These are phyloP conservation scores for Cephalopachus bancanus DNA, from an alignment of 2,797 vertebrate genomes.

Conservation along the genomic window DNA sequence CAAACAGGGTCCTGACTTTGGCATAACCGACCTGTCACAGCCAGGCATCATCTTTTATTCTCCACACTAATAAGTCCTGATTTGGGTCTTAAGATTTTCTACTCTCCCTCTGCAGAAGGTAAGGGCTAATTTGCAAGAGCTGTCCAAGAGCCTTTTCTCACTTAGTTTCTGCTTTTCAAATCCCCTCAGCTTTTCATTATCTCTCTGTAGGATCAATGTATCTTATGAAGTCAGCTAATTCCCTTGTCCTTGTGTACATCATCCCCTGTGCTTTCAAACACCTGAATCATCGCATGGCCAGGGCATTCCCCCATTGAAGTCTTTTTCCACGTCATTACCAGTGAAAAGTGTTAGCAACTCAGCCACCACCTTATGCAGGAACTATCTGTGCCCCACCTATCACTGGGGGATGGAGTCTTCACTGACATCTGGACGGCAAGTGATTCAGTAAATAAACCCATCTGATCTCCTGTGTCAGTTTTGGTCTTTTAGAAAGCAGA, in stretches of 20 bases:
- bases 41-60: background rate
- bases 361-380: background rate
- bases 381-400: background rate
- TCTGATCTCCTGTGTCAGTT: background rate
- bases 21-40: background rate
- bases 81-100: background rate
- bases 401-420: background rate
- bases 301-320: background rate
- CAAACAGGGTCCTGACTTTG: background rate
- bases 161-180: slow-evolving; percentile 18
- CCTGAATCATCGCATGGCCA: background rate
- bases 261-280: background rate
- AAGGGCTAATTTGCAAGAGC: background rate
- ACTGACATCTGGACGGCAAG: background rate
- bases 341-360: slow-evolving; percentile 16
- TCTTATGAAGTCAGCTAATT: background rate
- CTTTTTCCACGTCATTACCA: background rate
- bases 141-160: background rate
- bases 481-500: slow-evolving; percentile 22
- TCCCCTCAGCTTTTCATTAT: background rate
- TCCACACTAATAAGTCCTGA: background rate
- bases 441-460: background rate
- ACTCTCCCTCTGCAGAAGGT: background rate
- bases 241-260: background rate
- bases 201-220: background rate